Conservation (phyloP, 2,888 invertebrate species). For the Camponotus fellah region DNA sequence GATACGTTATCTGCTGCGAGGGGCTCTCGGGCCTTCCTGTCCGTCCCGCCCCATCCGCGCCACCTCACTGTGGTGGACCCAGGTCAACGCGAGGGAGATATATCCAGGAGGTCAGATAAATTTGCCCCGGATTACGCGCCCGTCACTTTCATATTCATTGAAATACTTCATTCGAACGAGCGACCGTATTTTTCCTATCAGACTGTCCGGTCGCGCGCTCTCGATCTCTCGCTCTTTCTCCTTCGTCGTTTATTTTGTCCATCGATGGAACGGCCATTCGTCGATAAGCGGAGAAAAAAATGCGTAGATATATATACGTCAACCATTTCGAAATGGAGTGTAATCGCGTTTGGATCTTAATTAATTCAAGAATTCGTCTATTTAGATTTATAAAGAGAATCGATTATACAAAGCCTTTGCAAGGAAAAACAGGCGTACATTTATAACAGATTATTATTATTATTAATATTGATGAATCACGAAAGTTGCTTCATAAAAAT, state of each 20-base stretch:
- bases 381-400: background rate
- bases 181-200: conserved; percentile 79
- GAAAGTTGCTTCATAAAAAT: conserved; percentile 57
- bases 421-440: too few relatives aligned
- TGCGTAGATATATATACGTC: conserved; percentile 6
- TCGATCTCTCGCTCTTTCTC: conserved; percentile 35
- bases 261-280: conserved; percentile 36
- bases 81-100: conserved; percentile 72
- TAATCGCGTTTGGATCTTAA: background rate
- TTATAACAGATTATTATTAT: too few relatives aligned
- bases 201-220: conserved; percentile 26
- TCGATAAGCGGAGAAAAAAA: conserved; percentile 55
- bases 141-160: conserved; percentile 85
- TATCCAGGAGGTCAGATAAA: conserved; percentile 81
- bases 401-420: background rate
- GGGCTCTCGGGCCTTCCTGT: conserved; percentile 53
- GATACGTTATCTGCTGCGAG: conserved; percentile 82
- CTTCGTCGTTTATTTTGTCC: conserved; percentile 52
- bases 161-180: conserved; percentile 82
- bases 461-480: background rate
- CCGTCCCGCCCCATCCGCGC: background rate
- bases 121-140: conserved; percentile 82
- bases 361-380: background rate
- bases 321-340: background rate
- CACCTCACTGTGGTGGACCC: conserved; percentile 65